Evolutionary conservation across 2,797 vertebrate genomes (phyloP), one percentile per base, ranked within the genome.

Genomic region (Leptodactylus fallax): DNA sequence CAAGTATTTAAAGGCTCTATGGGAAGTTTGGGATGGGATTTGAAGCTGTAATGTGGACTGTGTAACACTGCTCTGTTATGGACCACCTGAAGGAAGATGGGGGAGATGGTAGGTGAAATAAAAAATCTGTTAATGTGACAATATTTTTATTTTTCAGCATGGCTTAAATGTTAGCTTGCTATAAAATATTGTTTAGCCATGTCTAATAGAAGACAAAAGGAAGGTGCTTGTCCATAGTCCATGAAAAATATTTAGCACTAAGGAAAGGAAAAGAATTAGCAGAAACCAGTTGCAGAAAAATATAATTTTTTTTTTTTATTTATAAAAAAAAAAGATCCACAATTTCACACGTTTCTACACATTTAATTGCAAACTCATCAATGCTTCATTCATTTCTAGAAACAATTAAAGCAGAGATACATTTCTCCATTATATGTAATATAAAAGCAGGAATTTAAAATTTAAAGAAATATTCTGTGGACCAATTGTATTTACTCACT

Each of bases 251-350:
- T 67, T 67, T 27, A 25, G 3, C 12, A 25, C 16, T 25, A 27
- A 5, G 12, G 63, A 25, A 10, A 72, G 47, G 8, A 86, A 13
- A 63, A 19, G n/a, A 76, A 87, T 36, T 36, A 72, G 67, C 45
- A 76, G 0, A 55, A 90, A 23, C 36, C 16, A 23, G 7, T 6
- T 85, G 71, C 55, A 81, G 1, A 61, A 76, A 56, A 85, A 90
- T 90, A 60, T 85, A 85, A 36, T 36, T 56, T 58, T 91, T 87
- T 93, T 95, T 95, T 93, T 93, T 94, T 94, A 91, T 91, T 96
- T 95, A 95, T 96, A 95, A 94, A 96, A 84, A n/a, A 84, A 96
- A 84, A n/a, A 84, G 56, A 81, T 13, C 55, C 55, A 56, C 55
- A 81, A 27, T 93, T 88, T 77, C 91, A 94, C 91, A n/a, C 94